Conservation (phyloP, 2,888 invertebrate species). For the Nysson spinosus region DNA sequence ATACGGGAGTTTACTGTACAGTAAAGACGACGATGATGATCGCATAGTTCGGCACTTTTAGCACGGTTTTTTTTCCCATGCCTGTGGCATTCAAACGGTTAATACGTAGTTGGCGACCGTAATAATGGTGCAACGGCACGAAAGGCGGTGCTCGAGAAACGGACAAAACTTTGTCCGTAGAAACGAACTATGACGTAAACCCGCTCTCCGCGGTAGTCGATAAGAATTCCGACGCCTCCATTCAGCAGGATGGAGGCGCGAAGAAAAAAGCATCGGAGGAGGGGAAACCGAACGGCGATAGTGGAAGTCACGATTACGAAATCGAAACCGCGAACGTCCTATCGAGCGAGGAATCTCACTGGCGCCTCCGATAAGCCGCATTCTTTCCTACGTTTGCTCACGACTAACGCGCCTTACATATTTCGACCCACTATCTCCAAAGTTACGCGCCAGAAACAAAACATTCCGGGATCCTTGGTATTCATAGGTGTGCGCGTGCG, state of each 20-base stretch:
- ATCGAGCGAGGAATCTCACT: slow-evolving; percentile 12
- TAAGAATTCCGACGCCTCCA: slow-evolving; percentile 72
- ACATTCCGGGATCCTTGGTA: too few species aligned
- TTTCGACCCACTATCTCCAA: neutral
- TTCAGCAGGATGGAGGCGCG: slow-evolving; percentile 47
- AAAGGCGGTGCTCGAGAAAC: slow-evolving; percentile 19
- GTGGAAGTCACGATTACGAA: slow-evolving; percentile 45
- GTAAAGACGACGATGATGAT: too few species aligned
- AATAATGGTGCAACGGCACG: slow-evolving; percentile 20
- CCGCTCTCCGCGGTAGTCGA: slow-evolving; percentile 57
- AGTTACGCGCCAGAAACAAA: neutral
- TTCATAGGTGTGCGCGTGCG: too few species aligned
- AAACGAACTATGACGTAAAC: slow-evolving; percentile 62
- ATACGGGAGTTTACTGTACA: too few species aligned
- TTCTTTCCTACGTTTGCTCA: slow-evolving; percentile 2
- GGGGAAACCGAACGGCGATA: slow-evolving; percentile 43
- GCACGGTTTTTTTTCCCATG: too few species aligned
- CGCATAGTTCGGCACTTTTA: too few species aligned
- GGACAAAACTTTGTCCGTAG: slow-evolving; percentile 49
- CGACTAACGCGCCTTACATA: too few species aligned
- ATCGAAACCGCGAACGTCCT: slow-evolving; percentile 26
- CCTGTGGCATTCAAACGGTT: too few species aligned
- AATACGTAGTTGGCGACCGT: too few species aligned
- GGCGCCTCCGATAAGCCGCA: slow-evolving; percentile 23
- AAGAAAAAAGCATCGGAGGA: neutral